Evolutionary conservation across 2,113 vertebrate genomes (phyloP), one percentile per base, ranked within the genome.

Genomic region (Pipra filicauda): DNA sequence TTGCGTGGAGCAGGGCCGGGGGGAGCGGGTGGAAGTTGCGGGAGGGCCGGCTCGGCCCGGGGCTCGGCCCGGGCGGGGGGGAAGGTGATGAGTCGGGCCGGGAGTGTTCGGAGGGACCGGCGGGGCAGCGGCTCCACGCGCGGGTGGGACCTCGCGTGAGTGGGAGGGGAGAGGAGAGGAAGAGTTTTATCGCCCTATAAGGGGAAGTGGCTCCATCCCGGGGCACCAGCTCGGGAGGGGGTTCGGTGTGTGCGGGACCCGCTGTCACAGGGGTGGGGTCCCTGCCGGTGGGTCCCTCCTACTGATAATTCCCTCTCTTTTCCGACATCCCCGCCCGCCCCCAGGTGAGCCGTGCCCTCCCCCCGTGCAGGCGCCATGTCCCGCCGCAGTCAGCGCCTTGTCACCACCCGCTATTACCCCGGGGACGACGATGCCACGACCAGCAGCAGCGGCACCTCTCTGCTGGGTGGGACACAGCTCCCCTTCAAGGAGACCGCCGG

Each of bases 381-480:
- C 35, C 97, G 98, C 28, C 97, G 98, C 87, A 99, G 99, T 96
- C 98, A 98, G 85, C 98, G 99, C 71, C 97, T 99, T 18, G 83
- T 95, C 81, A 97, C 98, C 26, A 93, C 94, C 0, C 98, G 98
- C 62, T 98, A 98, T 97, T 98, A 98, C 61, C 97, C 98, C 59
- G 98, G 96, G 24, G 98, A 99, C 1, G 98, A 99, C 1, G 98
- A 99, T 6, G 98, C 97, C 5, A 83, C 97, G 43, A 74, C 91
- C 91, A 98, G 98, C 33, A 98, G 98, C 95, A 61, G 35, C n/a
- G 14, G 22, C 10, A 70, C 96, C 26, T 97, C 97, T 0, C 74
- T 97, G 71, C 75, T 89, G 33, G 96, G 92, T 16, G 93, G 96
- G 5, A 96, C 97, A 30, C 96, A 97, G 82, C 24, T 85, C 24